Base-by-base conservation (phyloP, 2,888 invertebrate genomes). In the Microctonus hyperodae region DNA sequence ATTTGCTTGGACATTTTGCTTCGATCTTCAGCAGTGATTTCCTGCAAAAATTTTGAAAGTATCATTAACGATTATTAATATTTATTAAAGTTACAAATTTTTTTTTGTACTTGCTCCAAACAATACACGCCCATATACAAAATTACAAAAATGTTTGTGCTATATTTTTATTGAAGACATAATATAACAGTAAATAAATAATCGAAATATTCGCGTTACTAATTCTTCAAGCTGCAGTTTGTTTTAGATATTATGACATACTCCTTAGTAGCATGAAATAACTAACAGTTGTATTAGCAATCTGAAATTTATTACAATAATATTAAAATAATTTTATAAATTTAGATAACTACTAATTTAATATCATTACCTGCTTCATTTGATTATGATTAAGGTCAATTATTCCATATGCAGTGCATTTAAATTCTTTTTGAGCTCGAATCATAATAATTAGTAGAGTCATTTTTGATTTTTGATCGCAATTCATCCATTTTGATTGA, bases 331-430 rank as follows among this genome's bases (percentile, higher is more conserved):
- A 23, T 20, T 23, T 20, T 62, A 9, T 9, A 11, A 22, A n/a
- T 22, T 31, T 33, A 7, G 11, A n/a, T 6, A 28, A 16, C n/a
- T 23, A 23, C 20, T n/a, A 40, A 23, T 31, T 13, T 23, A 48
- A 51, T 6, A 31, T 50, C 63, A 66, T 61, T 16, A 69, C 73
- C 20, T 59, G 48, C 10, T 68, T 65, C 11, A 73, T 59, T 61
- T 73, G 72, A 7, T 48, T 55, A 33, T 69, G 56, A 66, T 68
- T 70, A 9, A 72, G 33, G 9, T 22, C 3, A 48, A 72, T 70
- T 20, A 73, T 61, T 56, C 72, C 73, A 25, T 69, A 72, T 37
- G 69, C 70, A 13, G 67, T 69, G 61, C 65, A 73, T 33, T 33
- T 48, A 57, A 69, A 72, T 16, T 59, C 60, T 55, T 50, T 68